Percentiles rank a stretch among this genome's conserved stretches.
phyloP scores from a whole-genome alignment of 1,140 invertebrate species.

The Coelopa frigida region DNA sequence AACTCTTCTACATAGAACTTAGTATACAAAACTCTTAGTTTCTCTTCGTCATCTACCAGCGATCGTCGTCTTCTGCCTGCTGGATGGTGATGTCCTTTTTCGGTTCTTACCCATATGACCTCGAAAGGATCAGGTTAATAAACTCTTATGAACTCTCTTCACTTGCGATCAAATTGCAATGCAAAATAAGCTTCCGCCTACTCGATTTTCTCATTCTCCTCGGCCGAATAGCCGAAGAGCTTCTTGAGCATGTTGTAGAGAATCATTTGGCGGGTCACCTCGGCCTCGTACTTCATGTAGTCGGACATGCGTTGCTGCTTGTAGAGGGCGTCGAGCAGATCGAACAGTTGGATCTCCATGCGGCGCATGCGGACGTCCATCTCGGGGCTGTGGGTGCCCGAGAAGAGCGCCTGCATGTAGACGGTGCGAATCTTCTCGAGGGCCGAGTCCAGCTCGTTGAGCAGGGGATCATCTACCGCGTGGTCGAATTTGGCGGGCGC shows the following conservation, averaged over 20 bases:
- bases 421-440: conserved; percentile 28
- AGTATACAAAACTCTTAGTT: too few species aligned
- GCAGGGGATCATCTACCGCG: conserved; percentile 18
- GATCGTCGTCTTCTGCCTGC: too few species aligned
- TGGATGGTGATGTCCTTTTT: too few species aligned
- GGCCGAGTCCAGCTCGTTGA: conserved; percentile 26
- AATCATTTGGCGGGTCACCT: conserved; percentile 40
- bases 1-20: too few species aligned
- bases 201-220: conserved; percentile 9
- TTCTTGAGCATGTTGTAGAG: conserved; percentile 39
- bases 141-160: too few species aligned
- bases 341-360: conserved; percentile 32
- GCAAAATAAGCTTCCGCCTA: not conserved
- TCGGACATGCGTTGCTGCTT: conserved; percentile 31
- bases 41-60: too few species aligned
- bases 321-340: conserved; percentile 30
- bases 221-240: conserved; percentile 32
- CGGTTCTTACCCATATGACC: too few species aligned
- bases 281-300: conserved; percentile 38
- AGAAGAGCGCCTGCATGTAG: conserved; percentile 34
- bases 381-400: conserved; percentile 31
- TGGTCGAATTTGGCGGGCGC: conserved; percentile 21
- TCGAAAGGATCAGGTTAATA: too few species aligned
- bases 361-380: conserved; percentile 24
- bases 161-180: too few species aligned